Conservation (phyloP, 2,113 vertebrate species). For the Chaetodon auriga region DNA sequence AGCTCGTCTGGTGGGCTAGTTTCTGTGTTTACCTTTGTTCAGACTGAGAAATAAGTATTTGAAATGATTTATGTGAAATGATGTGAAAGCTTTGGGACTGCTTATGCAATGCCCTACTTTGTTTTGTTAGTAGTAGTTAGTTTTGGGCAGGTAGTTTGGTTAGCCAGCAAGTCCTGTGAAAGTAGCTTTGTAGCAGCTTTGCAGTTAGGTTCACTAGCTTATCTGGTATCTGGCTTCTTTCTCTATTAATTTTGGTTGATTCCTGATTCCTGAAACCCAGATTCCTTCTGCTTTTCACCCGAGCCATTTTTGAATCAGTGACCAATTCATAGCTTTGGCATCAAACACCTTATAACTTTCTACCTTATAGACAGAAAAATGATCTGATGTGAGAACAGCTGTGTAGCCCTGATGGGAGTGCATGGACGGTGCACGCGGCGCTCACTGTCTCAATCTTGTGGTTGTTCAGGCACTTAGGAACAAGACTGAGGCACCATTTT, state of each 20-base stretch:
- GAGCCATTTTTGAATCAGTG: not conserved
- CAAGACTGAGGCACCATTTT: constrained; percentile 38
- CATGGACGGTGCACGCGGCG: not conserved
- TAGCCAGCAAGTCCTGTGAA: too few species aligned
- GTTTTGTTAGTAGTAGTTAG: not conserved
- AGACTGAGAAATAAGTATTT: not conserved
- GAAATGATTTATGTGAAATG: not conserved
- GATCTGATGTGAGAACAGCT: not conserved
- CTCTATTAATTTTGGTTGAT: too few species aligned
- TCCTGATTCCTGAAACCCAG: too few species aligned
- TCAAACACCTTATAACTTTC: not conserved
- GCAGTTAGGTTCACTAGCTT: too few species aligned
- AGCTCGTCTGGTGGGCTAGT: not conserved
- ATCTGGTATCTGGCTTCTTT: too few species aligned
- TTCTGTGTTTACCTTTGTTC: too few species aligned
- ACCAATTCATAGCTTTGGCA: not conserved
- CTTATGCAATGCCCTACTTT: not conserved
- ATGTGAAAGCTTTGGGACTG: not conserved
- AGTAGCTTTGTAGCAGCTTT: too few species aligned
- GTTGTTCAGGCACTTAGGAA: constrained; percentile 6
- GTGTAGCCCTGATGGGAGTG: constrained; percentile 13
- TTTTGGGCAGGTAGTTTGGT: not conserved
- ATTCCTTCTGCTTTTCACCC: not conserved
- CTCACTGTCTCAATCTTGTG: constrained; percentile 11
- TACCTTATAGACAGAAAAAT: not conserved